Evolutionary conservation across 2,888 invertebrate genomes (phyloP), one percentile per base, ranked within the genome.

Genomic region (Acronicta leporina): DNA sequence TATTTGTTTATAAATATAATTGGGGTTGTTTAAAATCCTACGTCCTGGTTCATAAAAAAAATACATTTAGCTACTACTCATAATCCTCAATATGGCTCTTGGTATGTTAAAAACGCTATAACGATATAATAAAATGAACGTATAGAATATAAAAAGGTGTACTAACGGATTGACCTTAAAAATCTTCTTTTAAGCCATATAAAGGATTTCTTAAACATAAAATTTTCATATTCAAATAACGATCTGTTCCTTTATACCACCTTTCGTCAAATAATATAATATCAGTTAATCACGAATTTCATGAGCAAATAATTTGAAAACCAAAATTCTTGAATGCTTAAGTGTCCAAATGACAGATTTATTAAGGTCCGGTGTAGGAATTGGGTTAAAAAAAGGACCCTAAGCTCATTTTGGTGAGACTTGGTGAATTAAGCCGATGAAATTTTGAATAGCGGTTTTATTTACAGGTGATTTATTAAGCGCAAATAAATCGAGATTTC

Each of bases 321-420:
- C 79, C 78, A 83, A 78, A 83, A 83, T 85, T 82, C 82, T 80
- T 81, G 61, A 72, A 74, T 82, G 70, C 80, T 77, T 84, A 84
- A 86, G 82, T 81, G 83, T 82, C 80, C 79, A 68, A 77, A 75
- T 75, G 86, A 84, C 87, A 87, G 91, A 92, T 92, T 92, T 92
- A 92, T 92, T 86, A 81, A 83, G 91, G 90, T 87, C 81, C 78
- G 62, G 60, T 63, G 70, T 73, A 80, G 79, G 73, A 80, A 80
- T 73, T 75, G 83, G 71, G 72, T 79, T 77, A 81, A 81, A 83
- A 80, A 82, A 85, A 86, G 54, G 54, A 63, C 58, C 35, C 54
- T 79, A 81, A 85, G 79, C 81, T 70, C 66, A 84, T 84, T 87
- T 84, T 74, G 78, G 73, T 77, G 69, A 68, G 66, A 79, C 79